phyloP scores from a whole-genome alignment of 2,797 vertebrate genomes.

The Carduelis carduelis region DNA sequence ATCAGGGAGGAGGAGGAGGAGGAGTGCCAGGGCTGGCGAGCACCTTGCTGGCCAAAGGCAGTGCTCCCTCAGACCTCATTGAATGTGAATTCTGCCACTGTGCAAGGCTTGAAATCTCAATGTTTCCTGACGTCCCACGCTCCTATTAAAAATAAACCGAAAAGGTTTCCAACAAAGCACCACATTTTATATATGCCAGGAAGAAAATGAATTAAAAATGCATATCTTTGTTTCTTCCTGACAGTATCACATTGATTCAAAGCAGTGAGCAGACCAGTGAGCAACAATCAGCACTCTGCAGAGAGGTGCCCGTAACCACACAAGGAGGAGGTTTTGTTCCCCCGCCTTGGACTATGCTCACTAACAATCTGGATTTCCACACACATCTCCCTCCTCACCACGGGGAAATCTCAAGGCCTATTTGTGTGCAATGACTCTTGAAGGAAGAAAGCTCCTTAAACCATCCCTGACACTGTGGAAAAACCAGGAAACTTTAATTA shows the following conservation, averaged over 20 bases:
- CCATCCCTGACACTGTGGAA: neutral
- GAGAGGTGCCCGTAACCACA: neutral
- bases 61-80: neutral
- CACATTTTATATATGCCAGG: conserved; percentile 31
- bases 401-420: neutral
- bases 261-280: neutral
- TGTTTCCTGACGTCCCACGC: conserved; percentile 1
- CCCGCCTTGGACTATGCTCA: neutral
- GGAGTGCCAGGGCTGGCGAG: neutral
- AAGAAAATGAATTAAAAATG: conserved; percentile 58
- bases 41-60: conserved; percentile 1
- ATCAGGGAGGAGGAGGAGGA: neutral
- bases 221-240: conserved; percentile 42
- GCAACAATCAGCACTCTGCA: neutral
- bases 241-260: conserved; percentile 34
- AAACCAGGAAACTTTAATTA: conserved; percentile 47
- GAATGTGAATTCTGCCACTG: conserved; percentile 25
- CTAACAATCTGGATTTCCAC: neutral
- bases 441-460: neutral
- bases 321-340: neutral
- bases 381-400: neutral
- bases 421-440: neutral
- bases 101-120: conserved; percentile 2
- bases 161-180: conserved; percentile 44
- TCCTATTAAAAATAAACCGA: conserved; percentile 39